Evolutionary conservation across 1,140 invertebrate species (phyloP), one percentile per base, ranked within the genome.

Genomic region (Brachionus plicatilis): DNA sequence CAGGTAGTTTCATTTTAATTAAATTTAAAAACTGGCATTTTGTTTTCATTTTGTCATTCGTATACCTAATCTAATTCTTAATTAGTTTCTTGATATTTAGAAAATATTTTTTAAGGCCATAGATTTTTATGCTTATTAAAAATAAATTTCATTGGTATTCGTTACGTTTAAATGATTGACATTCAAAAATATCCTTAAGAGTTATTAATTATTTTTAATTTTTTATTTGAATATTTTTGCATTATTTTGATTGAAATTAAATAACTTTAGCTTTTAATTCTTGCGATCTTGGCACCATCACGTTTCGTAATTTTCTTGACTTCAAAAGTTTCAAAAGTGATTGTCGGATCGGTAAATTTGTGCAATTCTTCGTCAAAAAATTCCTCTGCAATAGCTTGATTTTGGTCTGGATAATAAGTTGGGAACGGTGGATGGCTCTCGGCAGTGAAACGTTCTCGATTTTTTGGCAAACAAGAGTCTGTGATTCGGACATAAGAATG

Each of bases 401-500:
- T 90, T 27, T 90, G 89, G 78, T 91, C 90, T 3, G 91, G 91
- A 72, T 92, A 92, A 87, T 92, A 93, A 12, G 95, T 97, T 24
- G 95, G 95, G 87, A 96, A 95, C 56, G 92, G 92, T 50, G 94
- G 93, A 20, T 92, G 88, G 37, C 91, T 91, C 86, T 88, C 86
- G 47, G 80, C 72, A 4, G 47, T 56, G 8, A 53, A 43, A 47
- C 27, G n/a, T 24, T 24, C 37, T 37, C 56, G 33, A 65, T 87
- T 92, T 6, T 91, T 85, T 1, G 92, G 93, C 43, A 96, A 87
- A 37, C 93, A 86, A 17, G 94, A 94, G 88, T 98, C 96, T 86
- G 92, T 94, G 70, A 98, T 91, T 86, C 94, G 93, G 14, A 95
- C 93, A 86, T 94, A 92, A n/a, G 92, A 92, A 87, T 94, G 94